Conservation (phyloP, 2,888 invertebrate genomes). For the Horisme vitalbata region DNA sequence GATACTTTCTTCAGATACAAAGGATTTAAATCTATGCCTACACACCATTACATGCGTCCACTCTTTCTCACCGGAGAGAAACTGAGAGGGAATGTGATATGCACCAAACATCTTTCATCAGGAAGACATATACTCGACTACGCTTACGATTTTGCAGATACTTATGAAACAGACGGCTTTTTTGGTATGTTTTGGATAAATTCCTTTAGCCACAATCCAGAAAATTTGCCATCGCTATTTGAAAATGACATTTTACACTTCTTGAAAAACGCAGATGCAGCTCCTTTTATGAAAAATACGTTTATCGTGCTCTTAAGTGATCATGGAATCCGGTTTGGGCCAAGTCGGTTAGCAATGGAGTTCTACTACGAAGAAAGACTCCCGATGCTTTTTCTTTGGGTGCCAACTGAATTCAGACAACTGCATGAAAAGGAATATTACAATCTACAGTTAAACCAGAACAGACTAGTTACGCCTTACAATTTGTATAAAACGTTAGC, state of each 20-base stretch:
- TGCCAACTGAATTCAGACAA: constrained; percentile 84
- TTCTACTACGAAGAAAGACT: constrained; percentile 90
- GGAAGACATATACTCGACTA: constrained; percentile 86
- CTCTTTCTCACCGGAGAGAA: constrained; percentile 86
- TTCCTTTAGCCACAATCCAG: constrained; percentile 87
- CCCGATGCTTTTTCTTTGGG: constrained; percentile 87
- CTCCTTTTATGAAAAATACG: constrained; percentile 83
- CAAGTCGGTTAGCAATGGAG: constrained; percentile 85
- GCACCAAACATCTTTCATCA: constrained; percentile 74
- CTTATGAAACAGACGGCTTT: constrained; percentile 83
- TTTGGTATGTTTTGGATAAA: constrained; percentile 91
- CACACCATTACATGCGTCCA: constrained; percentile 91
- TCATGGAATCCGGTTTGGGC: constrained; percentile 89
- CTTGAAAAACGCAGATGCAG: constrained; percentile 75
- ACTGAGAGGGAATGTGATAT: constrained; percentile 62
- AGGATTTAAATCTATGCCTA: constrained; percentile 88
- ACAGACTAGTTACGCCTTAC: constrained; percentile 88
- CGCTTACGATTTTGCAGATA: constrained; percentile 83
- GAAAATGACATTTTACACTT: constrained; percentile 83
- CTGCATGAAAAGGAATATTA: constrained; percentile 77
- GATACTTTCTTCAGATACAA: constrained; percentile 84
- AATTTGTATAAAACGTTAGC: constrained; percentile 87
- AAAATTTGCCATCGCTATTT: constrained; percentile 85
- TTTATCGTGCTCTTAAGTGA: constrained; percentile 89
- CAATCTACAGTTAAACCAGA: constrained; percentile 84